Evolutionary conservation across 2,797 vertebrate genomes (phyloP).

Genomic region (Melanotaenia nigrans): DNA sequence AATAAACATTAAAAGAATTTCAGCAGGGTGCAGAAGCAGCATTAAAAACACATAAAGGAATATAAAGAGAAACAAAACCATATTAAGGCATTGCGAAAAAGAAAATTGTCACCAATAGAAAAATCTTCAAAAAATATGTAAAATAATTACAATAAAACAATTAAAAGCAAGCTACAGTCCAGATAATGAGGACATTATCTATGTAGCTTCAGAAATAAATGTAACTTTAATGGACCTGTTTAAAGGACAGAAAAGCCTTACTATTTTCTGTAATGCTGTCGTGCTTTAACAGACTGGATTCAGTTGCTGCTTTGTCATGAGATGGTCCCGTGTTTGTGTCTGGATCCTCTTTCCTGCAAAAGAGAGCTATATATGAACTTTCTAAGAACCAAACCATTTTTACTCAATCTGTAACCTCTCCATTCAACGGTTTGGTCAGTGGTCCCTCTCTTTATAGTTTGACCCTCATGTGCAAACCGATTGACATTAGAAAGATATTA

Average conservation of each 20-base stretch:
- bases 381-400: not conserved
- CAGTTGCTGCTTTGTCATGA: constrained; percentile 5
- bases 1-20: too few species aligned
- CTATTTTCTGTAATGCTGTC: constrained; percentile 27
- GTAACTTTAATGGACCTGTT: not conserved
- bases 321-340: not conserved
- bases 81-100: too few species aligned
- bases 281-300: constrained; percentile 5
- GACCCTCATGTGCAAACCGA: not conserved
- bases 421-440: not conserved
- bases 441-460: not conserved
- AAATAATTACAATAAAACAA: too few species aligned
- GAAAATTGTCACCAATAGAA: too few species aligned
- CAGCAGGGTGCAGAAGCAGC: too few species aligned
- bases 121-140: too few species aligned
- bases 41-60: too few species aligned
- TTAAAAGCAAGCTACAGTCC: not conserved
- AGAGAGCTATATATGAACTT: not conserved
- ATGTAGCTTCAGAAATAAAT: not conserved
- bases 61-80: too few species aligned
- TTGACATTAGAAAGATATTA: not conserved
- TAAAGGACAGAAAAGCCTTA: constrained; percentile 22
- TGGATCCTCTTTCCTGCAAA: constrained; percentile 45
- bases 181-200: not conserved
- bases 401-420: not conserved